Percentiles rank a stretch among this genome's conserved stretches.
Conservation (phyloP, 2,888 invertebrate genomes). For the Sicus ferrugineus region DNA sequence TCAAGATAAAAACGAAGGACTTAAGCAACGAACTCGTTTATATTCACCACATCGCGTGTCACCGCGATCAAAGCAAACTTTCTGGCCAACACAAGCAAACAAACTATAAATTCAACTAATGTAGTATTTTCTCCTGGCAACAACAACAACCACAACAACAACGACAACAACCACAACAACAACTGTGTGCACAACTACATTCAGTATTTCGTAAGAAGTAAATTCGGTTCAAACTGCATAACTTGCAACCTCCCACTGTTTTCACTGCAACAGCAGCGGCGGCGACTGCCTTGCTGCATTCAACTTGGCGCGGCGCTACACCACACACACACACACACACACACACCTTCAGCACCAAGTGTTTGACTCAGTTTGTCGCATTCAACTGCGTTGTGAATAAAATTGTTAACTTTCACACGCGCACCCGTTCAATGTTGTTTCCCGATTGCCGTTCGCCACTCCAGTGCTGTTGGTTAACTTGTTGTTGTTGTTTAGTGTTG, state of each 20-base stretch:
- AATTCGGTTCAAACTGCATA: neutral
- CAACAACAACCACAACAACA: neutral
- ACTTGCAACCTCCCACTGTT: slow-evolving; percentile 17
- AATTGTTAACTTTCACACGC: slow-evolving; percentile 3
- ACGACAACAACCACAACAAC: neutral
- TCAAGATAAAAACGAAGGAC: too few relatives aligned
- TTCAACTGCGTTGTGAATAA: slow-evolving; percentile 15
- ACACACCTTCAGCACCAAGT: neutral
- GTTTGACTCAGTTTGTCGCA: neutral
- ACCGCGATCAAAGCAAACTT: too few relatives aligned
- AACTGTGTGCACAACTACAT: neutral
- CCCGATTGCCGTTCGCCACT: slow-evolving; percentile 8
- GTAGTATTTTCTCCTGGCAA: too few relatives aligned
- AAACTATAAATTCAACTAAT: too few relatives aligned
- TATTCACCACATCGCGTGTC: too few relatives aligned
- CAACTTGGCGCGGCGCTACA: too few relatives aligned
- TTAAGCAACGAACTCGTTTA: too few relatives aligned
- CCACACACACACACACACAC: neutral
- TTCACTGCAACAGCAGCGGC: neutral
- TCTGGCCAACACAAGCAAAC: too few relatives aligned
- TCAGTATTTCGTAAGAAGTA: neutral
- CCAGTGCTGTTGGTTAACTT: neutral
- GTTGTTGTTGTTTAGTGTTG: too few relatives aligned
- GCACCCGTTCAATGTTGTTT: slow-evolving; percentile 15
- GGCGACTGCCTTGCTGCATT: neutral